phyloP scores from a whole-genome alignment of 2,797 vertebrate genomes.

The Sebastes diaconus region DNA sequence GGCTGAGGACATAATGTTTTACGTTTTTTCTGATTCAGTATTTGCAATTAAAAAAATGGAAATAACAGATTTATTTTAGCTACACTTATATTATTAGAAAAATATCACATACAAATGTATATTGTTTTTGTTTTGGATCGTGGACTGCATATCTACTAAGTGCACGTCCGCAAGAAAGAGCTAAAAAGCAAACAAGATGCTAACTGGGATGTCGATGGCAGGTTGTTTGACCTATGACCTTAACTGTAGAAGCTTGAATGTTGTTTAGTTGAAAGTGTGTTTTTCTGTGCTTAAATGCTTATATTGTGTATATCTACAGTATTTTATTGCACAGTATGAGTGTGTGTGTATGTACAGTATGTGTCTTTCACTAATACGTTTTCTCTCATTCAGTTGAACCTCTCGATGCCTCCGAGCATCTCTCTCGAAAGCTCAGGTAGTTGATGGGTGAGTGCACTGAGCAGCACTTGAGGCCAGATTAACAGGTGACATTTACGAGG shows the following conservation, averaged over 20 bases:
- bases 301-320: neutral
- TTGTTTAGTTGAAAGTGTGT: neutral
- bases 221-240: neutral
- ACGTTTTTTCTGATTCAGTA: neutral
- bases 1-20: no score
- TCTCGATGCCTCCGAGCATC: slow-evolving; percentile 34
- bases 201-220: neutral
- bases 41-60: neutral
- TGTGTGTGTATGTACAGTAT: neutral
- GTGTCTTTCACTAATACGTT: neutral
- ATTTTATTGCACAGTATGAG: neutral
- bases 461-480: slow-evolving; percentile 82
- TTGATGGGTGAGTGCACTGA: slow-evolving; percentile 70
- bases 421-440: slow-evolving; percentile 43
- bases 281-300: neutral
- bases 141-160: neutral
- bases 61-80: neutral
- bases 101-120: neutral
- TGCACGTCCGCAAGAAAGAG: neutral
- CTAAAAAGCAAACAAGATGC: neutral
- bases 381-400: slow-evolving; percentile 1
- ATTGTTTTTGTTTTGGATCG: neutral
- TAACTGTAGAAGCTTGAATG: neutral
- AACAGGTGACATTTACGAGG: slow-evolving; percentile 85
- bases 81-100: neutral